These are phyloP conservation scores for Catharus ustulatus DNA, from an alignment of 2,797 vertebrate genomes.

Conservation along the genomic window DNA sequence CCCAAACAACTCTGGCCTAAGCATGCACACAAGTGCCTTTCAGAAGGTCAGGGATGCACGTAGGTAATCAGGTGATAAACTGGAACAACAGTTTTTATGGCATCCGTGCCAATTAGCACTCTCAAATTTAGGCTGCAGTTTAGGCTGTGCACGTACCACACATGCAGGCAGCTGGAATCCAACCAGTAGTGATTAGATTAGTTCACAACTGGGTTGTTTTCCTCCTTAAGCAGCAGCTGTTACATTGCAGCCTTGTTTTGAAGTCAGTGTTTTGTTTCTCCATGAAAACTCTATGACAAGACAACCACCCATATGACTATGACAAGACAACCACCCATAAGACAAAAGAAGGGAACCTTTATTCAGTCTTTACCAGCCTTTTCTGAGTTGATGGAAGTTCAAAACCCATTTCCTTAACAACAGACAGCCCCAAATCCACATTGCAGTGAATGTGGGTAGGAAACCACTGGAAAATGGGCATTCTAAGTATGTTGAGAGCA, in stretches of 20 bases:
- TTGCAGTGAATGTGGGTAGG: background rate
- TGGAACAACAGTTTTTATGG: background rate
- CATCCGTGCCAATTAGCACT: background rate
- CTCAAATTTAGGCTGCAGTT: background rate
- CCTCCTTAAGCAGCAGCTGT: background rate
- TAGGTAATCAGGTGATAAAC: background rate
- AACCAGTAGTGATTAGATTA: constrained; percentile 5
- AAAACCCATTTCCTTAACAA: background rate
- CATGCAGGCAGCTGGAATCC: background rate
- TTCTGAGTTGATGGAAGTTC: background rate
- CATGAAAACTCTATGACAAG: background rate
- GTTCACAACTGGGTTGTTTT: background rate
- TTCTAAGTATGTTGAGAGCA: background rate
- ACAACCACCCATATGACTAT: background rate
- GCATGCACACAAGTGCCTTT: background rate
- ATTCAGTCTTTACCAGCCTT: background rate
- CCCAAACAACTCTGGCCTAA: background rate
- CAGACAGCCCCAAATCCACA: background rate
- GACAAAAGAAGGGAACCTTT: background rate
- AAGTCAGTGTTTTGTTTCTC: background rate
- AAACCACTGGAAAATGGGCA: background rate
- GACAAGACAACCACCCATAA: background rate
- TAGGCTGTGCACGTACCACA: background rate
- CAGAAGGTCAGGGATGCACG: background rate
- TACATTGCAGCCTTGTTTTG: background rate